Conservation (phyloP, 2,888 invertebrate species). For the Hypomecis punctinalis region DNA sequence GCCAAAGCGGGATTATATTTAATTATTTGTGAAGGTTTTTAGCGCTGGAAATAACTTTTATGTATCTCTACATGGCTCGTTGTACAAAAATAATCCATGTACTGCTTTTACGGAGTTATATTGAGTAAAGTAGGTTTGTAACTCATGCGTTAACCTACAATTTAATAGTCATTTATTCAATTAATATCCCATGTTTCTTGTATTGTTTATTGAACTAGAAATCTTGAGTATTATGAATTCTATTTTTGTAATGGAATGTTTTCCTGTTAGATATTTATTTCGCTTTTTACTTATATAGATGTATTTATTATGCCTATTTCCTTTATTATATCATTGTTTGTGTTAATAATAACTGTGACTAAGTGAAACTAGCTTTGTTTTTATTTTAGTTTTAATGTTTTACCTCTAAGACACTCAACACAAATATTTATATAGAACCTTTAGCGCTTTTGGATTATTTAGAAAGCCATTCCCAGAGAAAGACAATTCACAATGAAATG, state of each 20-base stretch:
- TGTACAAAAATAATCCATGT: too few species aligned
- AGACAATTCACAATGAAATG: slow-evolving; percentile 1
- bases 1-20: slow-evolving; percentile 11
- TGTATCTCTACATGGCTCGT: too few species aligned
- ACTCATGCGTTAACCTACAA: too few species aligned
- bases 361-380: too few species aligned
- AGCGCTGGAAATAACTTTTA: neutral
- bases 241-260: neutral
- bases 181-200: too few species aligned
- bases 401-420: neutral
- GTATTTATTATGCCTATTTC: neutral
- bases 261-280: neutral
- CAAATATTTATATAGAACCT: neutral
- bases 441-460: neutral
- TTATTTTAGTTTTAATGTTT: neutral
- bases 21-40: neutral
- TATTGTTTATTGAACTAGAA: neutral
- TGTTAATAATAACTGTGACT: neutral
- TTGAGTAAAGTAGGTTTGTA: too few species aligned
- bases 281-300: neutral
- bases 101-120: too few species aligned
- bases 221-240: neutral
- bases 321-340: neutral
- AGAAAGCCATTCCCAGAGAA: neutral
- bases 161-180: too few species aligned